Base-by-base conservation (phyloP, 2,888 invertebrate genomes). In the Desoria tigrina region DNA sequence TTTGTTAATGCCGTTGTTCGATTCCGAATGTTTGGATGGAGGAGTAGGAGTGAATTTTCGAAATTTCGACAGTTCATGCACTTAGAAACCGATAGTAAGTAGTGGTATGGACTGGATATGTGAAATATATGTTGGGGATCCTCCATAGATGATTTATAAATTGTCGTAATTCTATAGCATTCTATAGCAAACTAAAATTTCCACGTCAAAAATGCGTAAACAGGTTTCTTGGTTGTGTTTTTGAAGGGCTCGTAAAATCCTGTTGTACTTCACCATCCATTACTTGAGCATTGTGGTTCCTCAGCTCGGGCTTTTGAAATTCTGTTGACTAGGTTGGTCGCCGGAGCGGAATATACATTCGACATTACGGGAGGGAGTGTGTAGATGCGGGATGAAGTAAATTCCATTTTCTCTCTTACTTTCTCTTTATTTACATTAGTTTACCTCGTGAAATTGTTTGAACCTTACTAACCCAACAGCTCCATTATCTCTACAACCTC, bases 191-290 rank as follows among this genome's bases (percentile, higher is more conserved):
- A n/a, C n/a, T n/a, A n/a, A n/a, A n/a, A n/a, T n/a, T 32, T 32
- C 6, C 32, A 32, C 32, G 11, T 11, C 4, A 11, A 6, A 11
- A 51, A 21, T 23, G 51, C 26, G 51, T 51, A 51, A 51, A 23
- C 51, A 51, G 51, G 26, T 27, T 28, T 54, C 28, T 18, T 54
- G 28, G 27, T 54, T 57, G 56, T 57, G 56, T 57, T 39, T 42
- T 57, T 57, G 32, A 57, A 55, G 21, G 42, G 39, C 42, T 57
- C 56, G 42, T 57, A 57, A 57, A 57, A 57, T 39, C 24, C 56
- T 21, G 56, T 54, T 16, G 51, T 21, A 14, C 26, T 16, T 4
- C 51, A 9, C 24, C 18, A 24, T 51, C 32, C 4, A 28, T 18
- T 54, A 6, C 28, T 28, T 21, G 4, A 21, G 28, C 54, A n/a